Conservation (phyloP, 2,888 invertebrate species). For the Drosophila barbarae region DNA sequence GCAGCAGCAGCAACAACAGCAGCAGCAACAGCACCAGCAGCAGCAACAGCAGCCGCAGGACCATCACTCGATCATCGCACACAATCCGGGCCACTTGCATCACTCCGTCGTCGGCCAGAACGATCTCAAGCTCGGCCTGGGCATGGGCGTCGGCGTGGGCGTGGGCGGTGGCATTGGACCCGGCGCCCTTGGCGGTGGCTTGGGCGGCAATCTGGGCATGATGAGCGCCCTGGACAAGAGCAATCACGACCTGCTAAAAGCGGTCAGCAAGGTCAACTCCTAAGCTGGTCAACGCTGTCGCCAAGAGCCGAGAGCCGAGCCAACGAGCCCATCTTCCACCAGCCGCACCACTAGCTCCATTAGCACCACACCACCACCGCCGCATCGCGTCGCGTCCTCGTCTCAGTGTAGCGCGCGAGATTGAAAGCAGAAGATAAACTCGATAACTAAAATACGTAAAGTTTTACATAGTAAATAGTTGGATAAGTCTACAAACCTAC, state of each 20-base stretch:
- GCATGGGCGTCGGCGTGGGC: slow-evolving; percentile 78
- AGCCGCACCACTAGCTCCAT: slow-evolving; percentile 35
- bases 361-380: slow-evolving; percentile 35
- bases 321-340: slow-evolving; percentile 46
- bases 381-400: slow-evolving; percentile 43
- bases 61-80: slow-evolving; percentile 79
- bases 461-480: slow-evolving; percentile 78
- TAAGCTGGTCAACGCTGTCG: slow-evolving; percentile 69
- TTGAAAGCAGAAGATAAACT: slow-evolving; percentile 58
- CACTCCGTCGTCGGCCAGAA: slow-evolving; percentile 80
- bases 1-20: slow-evolving; percentile 76
- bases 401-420: slow-evolving; percentile 52
- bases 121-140: slow-evolving; percentile 79
- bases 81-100: slow-evolving; percentile 80
- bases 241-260: slow-evolving; percentile 80
- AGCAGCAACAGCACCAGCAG: slow-evolving; percentile 76
- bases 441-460: slow-evolving; percentile 78
- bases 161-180: slow-evolving; percentile 74
- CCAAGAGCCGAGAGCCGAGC: slow-evolving; percentile 19
- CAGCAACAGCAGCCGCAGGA: slow-evolving; percentile 76
- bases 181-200: slow-evolving; percentile 71
- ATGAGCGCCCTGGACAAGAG: slow-evolving; percentile 80
- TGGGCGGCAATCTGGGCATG: slow-evolving; percentile 80
- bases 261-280: slow-evolving; percentile 80
- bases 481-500: slow-evolving; percentile 61